Evolutionary conservation across 2,888 invertebrate species (phyloP).

Genomic region (Hipparchia sbordonii): DNA sequence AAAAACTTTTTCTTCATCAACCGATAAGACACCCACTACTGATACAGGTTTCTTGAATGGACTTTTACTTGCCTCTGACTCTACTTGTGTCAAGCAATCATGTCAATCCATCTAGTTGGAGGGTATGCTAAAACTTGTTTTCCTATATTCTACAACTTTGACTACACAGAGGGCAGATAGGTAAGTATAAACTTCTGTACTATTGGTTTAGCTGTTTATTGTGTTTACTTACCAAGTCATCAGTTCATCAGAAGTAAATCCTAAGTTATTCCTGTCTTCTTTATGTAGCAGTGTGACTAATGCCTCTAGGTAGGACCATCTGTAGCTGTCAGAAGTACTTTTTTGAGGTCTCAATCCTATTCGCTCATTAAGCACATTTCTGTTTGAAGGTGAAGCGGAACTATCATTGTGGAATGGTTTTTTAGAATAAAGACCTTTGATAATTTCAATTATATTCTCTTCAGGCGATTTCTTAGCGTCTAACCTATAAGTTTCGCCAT

Average conservation of each 20-base stretch:
- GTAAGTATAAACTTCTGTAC: no score
- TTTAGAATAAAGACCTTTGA: conserved; percentile 82
- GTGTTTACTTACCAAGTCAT: conserved; percentile 73
- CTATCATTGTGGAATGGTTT: conserved; percentile 66
- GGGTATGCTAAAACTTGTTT: no score
- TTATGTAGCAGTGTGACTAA: conserved; percentile 90
- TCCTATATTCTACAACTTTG: no score
- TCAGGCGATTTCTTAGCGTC: conserved; percentile 82
- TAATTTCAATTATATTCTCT: conserved; percentile 85
- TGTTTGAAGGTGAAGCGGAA: conserved; percentile 64
- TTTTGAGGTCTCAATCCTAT: conserved; percentile 83
- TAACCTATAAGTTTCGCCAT: conserved; percentile 86
- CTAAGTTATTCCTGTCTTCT: conserved; percentile 85
- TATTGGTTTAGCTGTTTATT: background rate
- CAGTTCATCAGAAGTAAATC: conserved; percentile 90
- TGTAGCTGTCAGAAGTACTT: conserved; percentile 87
- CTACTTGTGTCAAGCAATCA: background rate
- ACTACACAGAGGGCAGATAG: no score
- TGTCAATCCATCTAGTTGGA: background rate
- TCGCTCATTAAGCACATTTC: conserved; percentile 72
- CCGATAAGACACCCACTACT: no score
- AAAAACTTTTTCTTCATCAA: no score
- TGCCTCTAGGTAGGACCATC: conserved; percentile 93
- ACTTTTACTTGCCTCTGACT: background rate
- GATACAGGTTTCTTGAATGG: background rate